Conservation (phyloP, 2,113 vertebrate genomes). For the Engraulis encrasicolus region DNA sequence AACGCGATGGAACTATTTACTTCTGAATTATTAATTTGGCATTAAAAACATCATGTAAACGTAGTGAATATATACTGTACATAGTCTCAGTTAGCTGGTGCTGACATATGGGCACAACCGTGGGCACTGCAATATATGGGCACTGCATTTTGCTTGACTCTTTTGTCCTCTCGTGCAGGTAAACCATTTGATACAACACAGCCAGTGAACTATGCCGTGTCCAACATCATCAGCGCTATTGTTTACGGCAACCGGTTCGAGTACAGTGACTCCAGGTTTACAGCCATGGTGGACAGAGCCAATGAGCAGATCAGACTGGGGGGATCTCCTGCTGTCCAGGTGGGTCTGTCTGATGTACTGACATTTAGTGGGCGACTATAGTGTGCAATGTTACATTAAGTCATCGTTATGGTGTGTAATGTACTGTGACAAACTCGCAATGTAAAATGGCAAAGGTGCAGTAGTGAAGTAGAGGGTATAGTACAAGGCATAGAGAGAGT, state of each 20-base stretch:
- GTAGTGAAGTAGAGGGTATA: too few species aligned
- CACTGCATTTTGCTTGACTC: background rate
- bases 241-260: conserved; percentile 54
- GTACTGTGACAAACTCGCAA: too few species aligned
- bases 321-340: conserved; percentile 41
- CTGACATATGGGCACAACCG: background rate
- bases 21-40: too few species aligned
- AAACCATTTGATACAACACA: conserved; percentile 35
- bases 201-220: conserved; percentile 38
- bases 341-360: conserved; percentile 18
- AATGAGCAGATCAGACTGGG: conserved; percentile 21
- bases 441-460: too few species aligned
- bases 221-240: conserved; percentile 50
- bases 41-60: too few species aligned
- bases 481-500: too few species aligned
- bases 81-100: background rate
- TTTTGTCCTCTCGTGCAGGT: conserved; percentile 25
- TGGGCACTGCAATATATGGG: too few species aligned
- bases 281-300: conserved; percentile 37
- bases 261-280: conserved; percentile 48
- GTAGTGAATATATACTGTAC: too few species aligned
- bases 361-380: background rate
- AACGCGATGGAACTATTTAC: too few species aligned
- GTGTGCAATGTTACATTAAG: too few species aligned
- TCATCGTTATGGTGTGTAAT: too few species aligned